phyloP scores from a whole-genome alignment of 2,113 vertebrate species.

The Bungarus multicinctus region DNA sequence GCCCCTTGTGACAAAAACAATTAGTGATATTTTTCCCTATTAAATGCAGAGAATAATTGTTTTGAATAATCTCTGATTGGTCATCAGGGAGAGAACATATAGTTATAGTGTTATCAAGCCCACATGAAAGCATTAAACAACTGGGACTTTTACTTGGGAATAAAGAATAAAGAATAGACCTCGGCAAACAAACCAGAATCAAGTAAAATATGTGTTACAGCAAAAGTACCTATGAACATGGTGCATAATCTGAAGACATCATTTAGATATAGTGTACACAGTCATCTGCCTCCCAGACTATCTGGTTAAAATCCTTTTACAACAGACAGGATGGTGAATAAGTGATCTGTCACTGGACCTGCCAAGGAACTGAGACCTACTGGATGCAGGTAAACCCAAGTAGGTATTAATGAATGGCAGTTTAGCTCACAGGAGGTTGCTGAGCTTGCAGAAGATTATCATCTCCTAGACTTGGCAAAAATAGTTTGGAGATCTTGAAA shows the following conservation, averaged over 20 bases:
- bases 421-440: constrained; percentile 26
- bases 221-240: neutral
- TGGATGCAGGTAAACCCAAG: constrained; percentile 42
- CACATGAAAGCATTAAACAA: neutral
- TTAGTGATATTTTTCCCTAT: neutral
- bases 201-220: neutral
- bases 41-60: neutral
- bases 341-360: neutral
- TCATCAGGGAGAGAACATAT: neutral
- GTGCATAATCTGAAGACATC: neutral
- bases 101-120: neutral
- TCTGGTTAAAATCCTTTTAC: neutral
- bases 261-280: neutral
- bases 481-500: constrained; percentile 48
- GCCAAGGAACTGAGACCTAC: neutral
- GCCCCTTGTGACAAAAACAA: neutral
- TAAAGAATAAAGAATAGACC: no score
- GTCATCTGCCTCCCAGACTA: neutral
- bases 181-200: neutral
- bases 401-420: constrained; percentile 52
- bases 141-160: neutral
- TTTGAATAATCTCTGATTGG: neutral
- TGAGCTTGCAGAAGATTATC: constrained; percentile 50
- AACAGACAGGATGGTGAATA: neutral
- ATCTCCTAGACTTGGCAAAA: constrained; percentile 47